Conservation (phyloP, 2,113 vertebrate species). For the Silurus meridionalis region DNA sequence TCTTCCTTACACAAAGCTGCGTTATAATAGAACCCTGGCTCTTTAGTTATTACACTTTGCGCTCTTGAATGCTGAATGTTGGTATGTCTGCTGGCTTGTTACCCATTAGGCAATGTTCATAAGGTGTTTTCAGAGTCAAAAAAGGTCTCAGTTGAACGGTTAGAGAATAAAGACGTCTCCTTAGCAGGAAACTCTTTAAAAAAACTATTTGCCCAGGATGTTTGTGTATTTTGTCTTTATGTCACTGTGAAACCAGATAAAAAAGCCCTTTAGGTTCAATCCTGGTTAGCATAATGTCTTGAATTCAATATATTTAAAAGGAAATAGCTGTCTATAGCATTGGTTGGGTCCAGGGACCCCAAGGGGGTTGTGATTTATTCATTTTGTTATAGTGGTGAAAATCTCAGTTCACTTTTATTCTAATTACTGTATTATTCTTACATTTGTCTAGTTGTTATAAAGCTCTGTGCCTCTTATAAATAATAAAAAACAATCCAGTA, state of each 20-base stretch:
- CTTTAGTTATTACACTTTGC: slow-evolving; percentile 25
- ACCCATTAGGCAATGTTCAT: not conserved
- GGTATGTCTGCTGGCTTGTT: not conserved
- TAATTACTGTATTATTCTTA: not conserved
- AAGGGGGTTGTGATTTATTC: not conserved
- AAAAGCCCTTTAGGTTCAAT: not conserved
- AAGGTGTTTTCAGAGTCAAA: not conserved
- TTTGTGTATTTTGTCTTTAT: not conserved
- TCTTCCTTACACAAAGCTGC: slow-evolving; percentile 13
- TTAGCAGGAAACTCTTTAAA: not conserved
- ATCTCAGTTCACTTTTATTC: not conserved
- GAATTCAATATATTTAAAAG: not conserved
- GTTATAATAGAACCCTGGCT: slow-evolving; percentile 32
- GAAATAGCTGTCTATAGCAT: not conserved
- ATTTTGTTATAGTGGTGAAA: not conserved
- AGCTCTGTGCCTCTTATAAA: not conserved
- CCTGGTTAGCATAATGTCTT: not conserved
- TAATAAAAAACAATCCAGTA: not conserved
- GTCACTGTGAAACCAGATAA: not conserved
- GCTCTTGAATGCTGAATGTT: slow-evolving; percentile 35
- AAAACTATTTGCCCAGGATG: not conserved
- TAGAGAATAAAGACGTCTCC: not conserved
- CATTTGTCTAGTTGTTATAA: not conserved
- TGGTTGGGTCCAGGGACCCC: not conserved
- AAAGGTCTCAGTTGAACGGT: not conserved